Base-by-base conservation (phyloP, 2,888 invertebrate genomes). In the Campopleginae sp. region DNA sequence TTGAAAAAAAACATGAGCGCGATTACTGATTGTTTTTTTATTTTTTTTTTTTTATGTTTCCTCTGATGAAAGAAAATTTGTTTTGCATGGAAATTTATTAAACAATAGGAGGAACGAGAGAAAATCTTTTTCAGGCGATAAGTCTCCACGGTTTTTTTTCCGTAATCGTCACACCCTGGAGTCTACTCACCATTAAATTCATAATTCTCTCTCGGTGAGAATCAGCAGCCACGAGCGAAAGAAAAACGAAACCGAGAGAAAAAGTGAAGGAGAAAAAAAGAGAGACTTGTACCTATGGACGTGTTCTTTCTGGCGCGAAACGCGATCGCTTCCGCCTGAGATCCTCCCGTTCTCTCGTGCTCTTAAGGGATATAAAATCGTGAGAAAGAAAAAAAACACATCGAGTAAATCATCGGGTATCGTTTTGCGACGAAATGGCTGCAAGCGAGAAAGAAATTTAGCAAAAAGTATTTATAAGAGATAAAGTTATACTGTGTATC, bases 311-410 rank as follows among this genome's bases (percentile, higher is more conserved):
- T 70, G 54, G 70, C 61, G 54, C 23, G 58, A 80, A 76, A 77
- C 68, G 44, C 72, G 74, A 78, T 80, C 66, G 61, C 66, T 77
- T 80, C 66, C 71, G 72, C 77, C 72, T 19, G 58, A 68, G 46
- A 58, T 66, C 42, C 65, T 80, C 27, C 27, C 54, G 65, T 72
- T 82, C 58, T 65, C 54, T 66, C 54, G 17, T 27, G 46, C 71
- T 65, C 65, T 46, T 75, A 51, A 7, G 42, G 63, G 66, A 19
- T 42, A 66, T 17, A 48, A 63, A 70, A 61, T 63, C 61, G 63
- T 38, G 12, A 46, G 38, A 42, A 46, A 51, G 38, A 46, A 72
- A 72, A 51, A 48, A 54, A 72, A 72, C 31, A 46, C 42, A 31
- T 10, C 8, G 48, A n/a, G 42, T 65, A 65, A 65, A 10, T 70